Evolutionary conservation across 2,113 vertebrate genomes (phyloP).

Genomic region (Brienomyrus longianalis): DNA sequence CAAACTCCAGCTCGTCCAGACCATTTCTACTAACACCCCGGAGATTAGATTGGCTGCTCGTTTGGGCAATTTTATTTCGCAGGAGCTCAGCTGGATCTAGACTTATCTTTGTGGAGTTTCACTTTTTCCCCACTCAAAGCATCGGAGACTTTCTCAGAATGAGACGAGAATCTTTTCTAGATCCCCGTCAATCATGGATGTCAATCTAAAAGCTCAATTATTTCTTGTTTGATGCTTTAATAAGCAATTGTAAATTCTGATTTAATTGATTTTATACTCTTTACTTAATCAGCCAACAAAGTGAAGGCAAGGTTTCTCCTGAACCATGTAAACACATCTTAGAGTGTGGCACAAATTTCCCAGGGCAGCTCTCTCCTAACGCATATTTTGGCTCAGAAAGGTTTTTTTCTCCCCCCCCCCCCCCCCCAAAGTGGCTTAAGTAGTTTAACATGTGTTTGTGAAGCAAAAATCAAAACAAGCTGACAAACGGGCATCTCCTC

Average conservation of each 20-base stretch:
- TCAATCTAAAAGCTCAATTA: background rate
- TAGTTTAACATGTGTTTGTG: background rate
- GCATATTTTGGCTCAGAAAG: background rate
- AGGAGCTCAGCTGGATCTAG: background rate
- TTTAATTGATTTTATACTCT: background rate
- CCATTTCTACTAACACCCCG: background rate
- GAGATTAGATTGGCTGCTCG: background rate
- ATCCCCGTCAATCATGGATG: background rate
- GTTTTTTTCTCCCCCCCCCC: background rate
- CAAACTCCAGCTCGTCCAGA: background rate
- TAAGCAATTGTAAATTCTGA: background rate
- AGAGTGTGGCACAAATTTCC: background rate
- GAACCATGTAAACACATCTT: background rate
- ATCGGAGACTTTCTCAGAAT: background rate
- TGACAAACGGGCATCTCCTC: background rate
- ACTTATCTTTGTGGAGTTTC: background rate
- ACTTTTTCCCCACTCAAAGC: background rate
- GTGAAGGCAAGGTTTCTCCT: background rate
- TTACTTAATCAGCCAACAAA: slow-evolving; percentile 9
- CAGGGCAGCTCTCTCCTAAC: background rate
- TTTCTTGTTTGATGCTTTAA: background rate
- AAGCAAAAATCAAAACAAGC: background rate
- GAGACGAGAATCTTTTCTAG: background rate
- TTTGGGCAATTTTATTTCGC: background rate
- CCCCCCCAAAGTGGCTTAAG: background rate